Conservation (phyloP, 1,140 invertebrate genomes). For the Panulirus ornatus region DNA sequence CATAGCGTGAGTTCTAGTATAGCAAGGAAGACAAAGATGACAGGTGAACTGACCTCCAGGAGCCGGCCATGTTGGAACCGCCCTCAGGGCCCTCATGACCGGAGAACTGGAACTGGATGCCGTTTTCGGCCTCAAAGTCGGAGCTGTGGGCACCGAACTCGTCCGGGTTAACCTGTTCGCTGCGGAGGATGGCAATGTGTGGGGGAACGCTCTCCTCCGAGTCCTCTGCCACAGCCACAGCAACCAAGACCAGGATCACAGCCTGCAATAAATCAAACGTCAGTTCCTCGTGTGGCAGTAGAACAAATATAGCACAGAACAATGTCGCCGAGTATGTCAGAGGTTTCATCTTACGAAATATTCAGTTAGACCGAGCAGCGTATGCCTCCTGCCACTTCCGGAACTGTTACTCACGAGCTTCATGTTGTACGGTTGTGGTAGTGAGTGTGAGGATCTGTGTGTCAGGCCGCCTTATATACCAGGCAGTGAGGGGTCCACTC, state of each 20-base stretch:
- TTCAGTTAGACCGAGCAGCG: no score
- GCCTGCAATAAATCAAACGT: slow-evolving; percentile 4
- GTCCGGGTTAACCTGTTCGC: slow-evolving; percentile 56
- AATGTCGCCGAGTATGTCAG: no score
- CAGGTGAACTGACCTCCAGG: slow-evolving; percentile 11
- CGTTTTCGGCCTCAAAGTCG: slow-evolving; percentile 66
- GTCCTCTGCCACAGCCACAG: slow-evolving; percentile 34
- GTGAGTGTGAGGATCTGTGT: background rate
- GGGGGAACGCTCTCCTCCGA: slow-evolving; percentile 6
- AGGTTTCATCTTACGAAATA: no score
- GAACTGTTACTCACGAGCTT: background rate
- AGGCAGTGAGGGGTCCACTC: background rate
- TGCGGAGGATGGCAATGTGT: slow-evolving; percentile 45
- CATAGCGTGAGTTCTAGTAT: background rate
- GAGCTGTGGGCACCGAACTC: slow-evolving; percentile 58
- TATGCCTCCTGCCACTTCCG: background rate
- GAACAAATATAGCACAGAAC: no score
- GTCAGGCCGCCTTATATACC: background rate
- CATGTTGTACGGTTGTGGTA: background rate
- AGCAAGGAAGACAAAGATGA: background rate
- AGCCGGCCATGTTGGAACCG: slow-evolving; percentile 49
- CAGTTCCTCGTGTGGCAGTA: background rate
- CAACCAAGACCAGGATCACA: slow-evolving; percentile 12
- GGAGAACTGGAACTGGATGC: slow-evolving; percentile 42
- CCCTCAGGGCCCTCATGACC: slow-evolving; percentile 25